phyloP scores from a whole-genome alignment of 2,888 invertebrate species.

The Rhyacophila evoluta region DNA sequence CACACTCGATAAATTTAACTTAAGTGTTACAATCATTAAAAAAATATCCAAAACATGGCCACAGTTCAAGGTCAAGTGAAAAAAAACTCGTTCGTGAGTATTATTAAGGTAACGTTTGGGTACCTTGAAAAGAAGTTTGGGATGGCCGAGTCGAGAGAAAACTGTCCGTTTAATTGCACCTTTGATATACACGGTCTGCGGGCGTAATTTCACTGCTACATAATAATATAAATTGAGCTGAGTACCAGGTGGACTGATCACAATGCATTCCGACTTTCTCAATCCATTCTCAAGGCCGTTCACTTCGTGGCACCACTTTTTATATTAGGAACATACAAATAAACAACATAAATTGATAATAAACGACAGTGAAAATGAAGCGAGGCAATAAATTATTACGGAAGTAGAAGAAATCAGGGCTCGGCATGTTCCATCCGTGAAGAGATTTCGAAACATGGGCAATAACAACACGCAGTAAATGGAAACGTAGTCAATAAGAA shows the following conservation, averaged over 20 bases:
- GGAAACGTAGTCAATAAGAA: too few relatives aligned
- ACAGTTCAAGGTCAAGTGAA: slow-evolving; percentile 15
- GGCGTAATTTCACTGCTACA: slow-evolving; percentile 21
- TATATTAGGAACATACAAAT: slow-evolving; percentile 1
- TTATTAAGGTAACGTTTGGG: not conserved
- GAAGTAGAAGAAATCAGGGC: not conserved
- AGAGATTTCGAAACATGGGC: too few relatives aligned
- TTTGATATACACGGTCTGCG: not conserved
- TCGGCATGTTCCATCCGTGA: too few relatives aligned
- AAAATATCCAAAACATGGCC: not conserved
- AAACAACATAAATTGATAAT: slow-evolving; percentile 12
- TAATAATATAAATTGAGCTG: slow-evolving; percentile 7
- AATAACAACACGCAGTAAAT: too few relatives aligned
- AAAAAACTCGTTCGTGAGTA: slow-evolving; percentile 11
- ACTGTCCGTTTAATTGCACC: slow-evolving; percentile 13
- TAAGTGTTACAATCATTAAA: slow-evolving; percentile 3
- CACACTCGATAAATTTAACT: not conserved
- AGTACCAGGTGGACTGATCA: slow-evolving; percentile 14
- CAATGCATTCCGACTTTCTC: slow-evolving; percentile 39
- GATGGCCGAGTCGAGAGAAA: not conserved
- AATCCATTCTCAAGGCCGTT: slow-evolving; percentile 35
- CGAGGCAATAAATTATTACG: not conserved
- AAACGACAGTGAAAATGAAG: not conserved
- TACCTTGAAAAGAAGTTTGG: not conserved
- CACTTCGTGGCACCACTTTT: slow-evolving; percentile 30